Conservation (phyloP, 2,797 vertebrate genomes). For the Rhinoraja longicauda region DNA sequence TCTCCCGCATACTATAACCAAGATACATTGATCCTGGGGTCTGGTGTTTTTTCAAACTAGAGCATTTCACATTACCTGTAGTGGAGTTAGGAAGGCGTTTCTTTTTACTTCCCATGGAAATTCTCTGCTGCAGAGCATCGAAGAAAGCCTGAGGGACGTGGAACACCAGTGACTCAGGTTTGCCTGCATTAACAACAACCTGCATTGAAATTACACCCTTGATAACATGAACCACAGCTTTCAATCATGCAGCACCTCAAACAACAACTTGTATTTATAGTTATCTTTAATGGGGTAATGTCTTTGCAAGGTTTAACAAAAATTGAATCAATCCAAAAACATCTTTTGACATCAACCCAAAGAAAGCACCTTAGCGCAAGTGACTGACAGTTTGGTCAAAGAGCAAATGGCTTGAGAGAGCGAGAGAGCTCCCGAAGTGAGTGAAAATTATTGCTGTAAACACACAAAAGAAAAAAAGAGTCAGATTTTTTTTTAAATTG, state of each 20-base stretch:
- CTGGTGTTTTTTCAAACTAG: neutral
- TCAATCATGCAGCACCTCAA: neutral
- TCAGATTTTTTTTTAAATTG: neutral
- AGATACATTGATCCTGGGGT: neutral
- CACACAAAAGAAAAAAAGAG: neutral
- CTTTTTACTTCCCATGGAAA: slow-evolving; percentile 77
- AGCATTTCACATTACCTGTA: slow-evolving; percentile 57
- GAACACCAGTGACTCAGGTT: slow-evolving; percentile 79
- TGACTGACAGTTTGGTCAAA: neutral
- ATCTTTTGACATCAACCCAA: neutral
- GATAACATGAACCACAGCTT: no score
- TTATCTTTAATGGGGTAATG: neutral
- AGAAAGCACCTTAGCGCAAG: neutral
- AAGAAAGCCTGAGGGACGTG: slow-evolving; percentile 86
- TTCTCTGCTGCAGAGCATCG: slow-evolving; percentile 77
- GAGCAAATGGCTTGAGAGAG: neutral
- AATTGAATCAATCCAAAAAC: neutral
- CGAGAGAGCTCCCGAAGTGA: neutral
- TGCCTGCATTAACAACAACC: slow-evolving; percentile 56
- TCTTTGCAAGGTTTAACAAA: neutral
- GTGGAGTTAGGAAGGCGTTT: slow-evolving; percentile 82
- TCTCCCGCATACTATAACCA: neutral
- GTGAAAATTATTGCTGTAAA: neutral
- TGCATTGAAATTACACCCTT: slow-evolving; percentile 6
- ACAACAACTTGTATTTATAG: neutral